These are phyloP conservation scores for Glyptemys insculpta DNA, from an alignment of 2,797 vertebrate genomes.

Conservation along the genomic window DNA sequence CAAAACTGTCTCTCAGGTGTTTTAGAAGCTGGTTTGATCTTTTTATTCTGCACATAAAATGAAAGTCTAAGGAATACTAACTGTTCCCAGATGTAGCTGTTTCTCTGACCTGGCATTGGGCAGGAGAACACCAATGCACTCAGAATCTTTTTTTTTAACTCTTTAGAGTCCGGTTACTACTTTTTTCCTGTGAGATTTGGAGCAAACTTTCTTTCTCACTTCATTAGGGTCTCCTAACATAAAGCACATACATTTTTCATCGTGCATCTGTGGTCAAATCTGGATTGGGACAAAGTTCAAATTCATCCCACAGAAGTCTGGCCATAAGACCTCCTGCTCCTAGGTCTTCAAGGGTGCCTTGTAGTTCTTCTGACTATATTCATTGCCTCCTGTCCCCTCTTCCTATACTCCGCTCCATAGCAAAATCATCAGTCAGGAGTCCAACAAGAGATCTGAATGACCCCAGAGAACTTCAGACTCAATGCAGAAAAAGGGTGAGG, in stretches of 20 bases:
- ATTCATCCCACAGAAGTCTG: background rate
- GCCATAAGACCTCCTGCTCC: background rate
- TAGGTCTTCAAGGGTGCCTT: background rate
- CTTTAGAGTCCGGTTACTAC: accelerated
- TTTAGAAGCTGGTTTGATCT: constrained; percentile 41
- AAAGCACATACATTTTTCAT: background rate
- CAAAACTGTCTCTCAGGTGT: constrained; percentile 21
- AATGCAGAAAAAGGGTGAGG: background rate
- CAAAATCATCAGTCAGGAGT: background rate
- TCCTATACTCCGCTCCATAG: background rate
- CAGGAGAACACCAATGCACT: background rate
- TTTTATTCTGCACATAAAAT: constrained; percentile 38
- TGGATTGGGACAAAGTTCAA: background rate
- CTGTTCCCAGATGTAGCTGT: background rate
- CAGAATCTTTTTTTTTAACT: background rate
- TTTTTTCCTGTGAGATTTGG: accelerated
- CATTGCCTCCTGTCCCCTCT: background rate
- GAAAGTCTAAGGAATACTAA: background rate
- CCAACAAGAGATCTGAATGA: background rate
- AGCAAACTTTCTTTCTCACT: background rate
- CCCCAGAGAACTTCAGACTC: background rate
- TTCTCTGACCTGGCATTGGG: constrained; percentile 28
- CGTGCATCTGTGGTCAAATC: background rate
- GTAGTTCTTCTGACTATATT: background rate
- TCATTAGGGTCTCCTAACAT: background rate